Evolutionary conservation across 2,797 vertebrate species (phyloP), one percentile per base, ranked within the genome.

Genomic region (Megaceryle alcyon): DNA sequence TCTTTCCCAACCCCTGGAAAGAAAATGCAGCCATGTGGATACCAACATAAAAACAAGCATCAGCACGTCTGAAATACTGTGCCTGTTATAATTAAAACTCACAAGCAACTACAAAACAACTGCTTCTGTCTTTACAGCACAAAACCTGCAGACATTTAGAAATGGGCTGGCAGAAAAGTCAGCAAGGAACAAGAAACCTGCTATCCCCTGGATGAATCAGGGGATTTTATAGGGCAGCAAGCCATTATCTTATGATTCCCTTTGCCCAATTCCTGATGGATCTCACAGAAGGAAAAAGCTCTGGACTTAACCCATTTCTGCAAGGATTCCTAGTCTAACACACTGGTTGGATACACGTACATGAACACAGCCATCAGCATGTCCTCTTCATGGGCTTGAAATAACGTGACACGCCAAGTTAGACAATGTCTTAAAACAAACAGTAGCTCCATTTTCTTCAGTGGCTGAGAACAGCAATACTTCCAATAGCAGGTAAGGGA

Each of bases 231-330:
- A 88, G 93, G 80, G 59, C 87, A 91, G 89, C 75, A 90, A 90
- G 90, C 60, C 71, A 84, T 92, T 96, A 66, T 77, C 9, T 97
- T 94, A 96, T 92, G 91, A 93, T 88, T 97, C 51, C 35, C 53
- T 46, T 68, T 92, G 69, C 65, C 77, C 90, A 44, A 22, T 73
- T 97, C 77, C 72, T 82, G 54, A 84, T 96, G 90, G 81, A 87
- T 82, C 59, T 75, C 51, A 53, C 15, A 37, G 83, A 92, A 93
- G 57, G 31, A 83, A 56, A 91, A 92, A 89, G 10, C 68, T 92
- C 86, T 63, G 95, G 79, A 43, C 64, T 82, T 88, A 83, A 82
- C 85, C 69, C 80, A 59, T 66, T 33, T 57, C 95, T 87, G 49
- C 60, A 90, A 18, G 2, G 44, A 75, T 79, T 78, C 61, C 33